phyloP scores from a whole-genome alignment of 1,140 invertebrate species.

The Pseudomyrmex pallidus region DNA sequence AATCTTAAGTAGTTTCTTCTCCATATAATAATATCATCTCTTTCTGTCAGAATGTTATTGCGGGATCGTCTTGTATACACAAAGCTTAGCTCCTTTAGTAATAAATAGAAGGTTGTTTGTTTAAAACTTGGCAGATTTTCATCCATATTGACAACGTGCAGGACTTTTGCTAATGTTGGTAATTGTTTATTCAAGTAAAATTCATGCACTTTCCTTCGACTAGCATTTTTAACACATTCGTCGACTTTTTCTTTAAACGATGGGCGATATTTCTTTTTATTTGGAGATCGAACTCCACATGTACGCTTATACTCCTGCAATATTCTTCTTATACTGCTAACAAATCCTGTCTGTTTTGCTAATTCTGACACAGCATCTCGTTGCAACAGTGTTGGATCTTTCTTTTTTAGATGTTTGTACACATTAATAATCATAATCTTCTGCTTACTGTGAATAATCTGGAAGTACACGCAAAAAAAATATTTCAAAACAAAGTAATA shows the following conservation, averaged over 20 bases:
- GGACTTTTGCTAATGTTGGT: neutral
- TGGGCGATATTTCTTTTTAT: neutral
- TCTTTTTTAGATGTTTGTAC: too few relatives aligned
- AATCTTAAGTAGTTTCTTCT: too few relatives aligned
- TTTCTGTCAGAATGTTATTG: too few relatives aligned
- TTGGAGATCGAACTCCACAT: neutral
- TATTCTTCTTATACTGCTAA: neutral
- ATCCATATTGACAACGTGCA: neutral
- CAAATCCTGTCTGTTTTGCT: neutral
- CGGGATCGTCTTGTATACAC: too few relatives aligned
- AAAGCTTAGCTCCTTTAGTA: too few relatives aligned
- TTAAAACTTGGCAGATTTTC: slow-evolving; percentile 1
- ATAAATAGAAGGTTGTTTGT: neutral
- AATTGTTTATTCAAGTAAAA: neutral
- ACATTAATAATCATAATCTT: too few relatives aligned
- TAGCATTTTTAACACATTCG: neutral
- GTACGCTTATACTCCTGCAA: neutral
- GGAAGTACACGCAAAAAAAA: too few relatives aligned
- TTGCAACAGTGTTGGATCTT: too few relatives aligned
- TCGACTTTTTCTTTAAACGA: neutral
- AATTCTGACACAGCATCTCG: neutral
- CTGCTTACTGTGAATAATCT: too few relatives aligned
- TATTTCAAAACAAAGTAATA: too few relatives aligned
- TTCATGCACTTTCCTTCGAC: slow-evolving; percentile 5
- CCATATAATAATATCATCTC: too few relatives aligned